A percentile compares a stretch with the other conserved stretches of the same genome.
Evolutionary conservation across 2,888 invertebrate genomes (phyloP).

Genomic region (Mycalesis mineus): DNA sequence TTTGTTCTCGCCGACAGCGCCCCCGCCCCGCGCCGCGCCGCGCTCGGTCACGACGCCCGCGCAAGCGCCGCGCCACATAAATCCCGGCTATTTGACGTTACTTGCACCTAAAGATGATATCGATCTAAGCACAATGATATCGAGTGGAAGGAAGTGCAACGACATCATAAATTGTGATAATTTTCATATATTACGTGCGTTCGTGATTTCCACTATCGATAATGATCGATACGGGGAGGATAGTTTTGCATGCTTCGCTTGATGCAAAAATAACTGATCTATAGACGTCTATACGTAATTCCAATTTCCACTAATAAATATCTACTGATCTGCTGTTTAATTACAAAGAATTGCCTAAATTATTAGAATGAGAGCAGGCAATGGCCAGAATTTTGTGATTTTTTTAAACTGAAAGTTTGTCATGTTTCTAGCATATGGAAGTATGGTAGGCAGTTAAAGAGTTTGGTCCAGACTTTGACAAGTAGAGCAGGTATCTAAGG

Average conservation of each 20-base stretch:
- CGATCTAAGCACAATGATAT: conserved; percentile 69
- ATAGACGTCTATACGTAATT: neutral
- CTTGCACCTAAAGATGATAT: conserved; percentile 62
- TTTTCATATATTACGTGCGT: conserved; percentile 25
- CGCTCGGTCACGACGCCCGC: conserved; percentile 63
- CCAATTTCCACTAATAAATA: no score
- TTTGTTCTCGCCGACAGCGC: conserved; percentile 71
- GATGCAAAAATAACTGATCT: neutral
- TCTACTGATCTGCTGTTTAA: no score
- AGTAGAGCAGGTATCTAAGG: no score
- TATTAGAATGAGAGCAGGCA: no score
- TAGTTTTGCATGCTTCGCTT: conserved; percentile 3
- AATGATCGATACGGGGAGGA: conserved; percentile 5
- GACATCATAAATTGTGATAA: conserved; percentile 40
- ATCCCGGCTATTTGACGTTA: conserved; percentile 74
- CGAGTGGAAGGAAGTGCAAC: conserved; percentile 64
- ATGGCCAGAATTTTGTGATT: no score
- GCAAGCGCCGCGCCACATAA: conserved; percentile 71
- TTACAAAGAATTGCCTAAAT: no score
- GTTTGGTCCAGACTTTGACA: no score
- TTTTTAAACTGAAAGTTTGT: no score
- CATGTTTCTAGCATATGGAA: no score
- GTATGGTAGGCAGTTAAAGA: no score
- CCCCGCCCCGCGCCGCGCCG: conserved; percentile 34
- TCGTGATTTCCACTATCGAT: conserved; percentile 8